Evolutionary conservation across 2,113 vertebrate genomes (phyloP), one percentile per base, ranked within the genome.

Genomic region (Tupaia chinensis): DNA sequence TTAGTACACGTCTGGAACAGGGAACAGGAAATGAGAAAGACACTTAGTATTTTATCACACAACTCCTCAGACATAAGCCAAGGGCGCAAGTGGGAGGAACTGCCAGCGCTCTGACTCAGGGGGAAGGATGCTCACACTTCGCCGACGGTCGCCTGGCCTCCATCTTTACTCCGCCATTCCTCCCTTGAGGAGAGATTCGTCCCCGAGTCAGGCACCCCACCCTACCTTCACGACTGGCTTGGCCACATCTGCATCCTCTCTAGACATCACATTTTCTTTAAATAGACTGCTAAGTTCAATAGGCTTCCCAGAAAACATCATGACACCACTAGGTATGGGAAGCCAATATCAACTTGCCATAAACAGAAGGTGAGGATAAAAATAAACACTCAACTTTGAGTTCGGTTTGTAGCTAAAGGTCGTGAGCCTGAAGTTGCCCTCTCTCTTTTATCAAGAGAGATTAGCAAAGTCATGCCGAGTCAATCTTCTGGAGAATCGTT

Each of bases 281-380:
- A 65, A 63, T 9, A 82, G 69, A 58, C 15, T 63, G 80, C 84
- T 72, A 66, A 72, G 34, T 85, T 87, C 72, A 82, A 22, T 72
- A 61, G 66, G 79, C 77, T 44, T 27, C 80, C 92, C 90, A 77
- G 29, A 85, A 80, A 94, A 87, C 58, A 29, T 66, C 72, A 63
- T 27, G 73, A 81, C 76, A 65, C n/a, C 68, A 74, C 54, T n/a
- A 76, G 76, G 60, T 81, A 76, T 8, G n/a, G 68, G 29, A 90
- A 69, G 27, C 25, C 74, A 60, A 25, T 10, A 86, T 23, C 54
- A 53, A 53, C 81, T 86, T 74, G 68, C 61, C 34, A 56, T 14
- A 69, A 69, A 63, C 9, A 86, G 54, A 89, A 69, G 69, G 68
- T 20, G 44, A 86, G 9, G 25, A 13, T 13, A 34, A 82, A 89